Conservation (phyloP, 2,888 invertebrate genomes). For the Monopis laevigella region DNA sequence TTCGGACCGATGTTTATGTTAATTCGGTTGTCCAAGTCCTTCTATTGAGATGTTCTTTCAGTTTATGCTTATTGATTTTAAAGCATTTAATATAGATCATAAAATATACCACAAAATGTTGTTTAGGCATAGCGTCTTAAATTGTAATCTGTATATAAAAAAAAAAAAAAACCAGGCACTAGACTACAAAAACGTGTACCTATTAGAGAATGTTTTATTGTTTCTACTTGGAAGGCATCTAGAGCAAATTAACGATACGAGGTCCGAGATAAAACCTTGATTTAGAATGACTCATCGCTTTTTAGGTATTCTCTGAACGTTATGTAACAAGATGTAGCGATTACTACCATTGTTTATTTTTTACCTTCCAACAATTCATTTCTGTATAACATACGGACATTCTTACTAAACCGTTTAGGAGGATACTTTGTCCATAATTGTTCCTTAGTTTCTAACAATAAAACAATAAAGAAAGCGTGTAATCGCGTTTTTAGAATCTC, state of each 20-base stretch:
- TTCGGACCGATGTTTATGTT: slow-evolving; percentile 56
- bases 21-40: slow-evolving; percentile 35
- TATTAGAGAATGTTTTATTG: slow-evolving; percentile 3
- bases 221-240: slow-evolving; percentile 9
- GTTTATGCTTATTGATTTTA: slow-evolving; percentile 30
- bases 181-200: too few species aligned
- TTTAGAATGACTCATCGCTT: slow-evolving; percentile 5
- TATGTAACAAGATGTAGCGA: slow-evolving; percentile 9
- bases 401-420: too few species aligned
- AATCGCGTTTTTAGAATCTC: slow-evolving; percentile 1
- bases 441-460: slow-evolving; percentile 7
- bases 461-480: slow-evolving; percentile 7
- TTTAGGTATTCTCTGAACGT: background rate
- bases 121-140: too few species aligned
- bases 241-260: slow-evolving; percentile 8
- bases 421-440: too few species aligned
- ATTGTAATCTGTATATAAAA: too few species aligned
- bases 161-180: too few species aligned
- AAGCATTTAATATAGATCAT: background rate
- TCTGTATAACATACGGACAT: too few species aligned
- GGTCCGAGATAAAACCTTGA: slow-evolving; percentile 7
- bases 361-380: background rate
- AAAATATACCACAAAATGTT: too few species aligned
- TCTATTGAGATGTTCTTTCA: slow-evolving; percentile 50
- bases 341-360: slow-evolving; percentile 8